Base-by-base conservation (phyloP, 2,888 invertebrate genomes). In the Ernsta delagoae region DNA sequence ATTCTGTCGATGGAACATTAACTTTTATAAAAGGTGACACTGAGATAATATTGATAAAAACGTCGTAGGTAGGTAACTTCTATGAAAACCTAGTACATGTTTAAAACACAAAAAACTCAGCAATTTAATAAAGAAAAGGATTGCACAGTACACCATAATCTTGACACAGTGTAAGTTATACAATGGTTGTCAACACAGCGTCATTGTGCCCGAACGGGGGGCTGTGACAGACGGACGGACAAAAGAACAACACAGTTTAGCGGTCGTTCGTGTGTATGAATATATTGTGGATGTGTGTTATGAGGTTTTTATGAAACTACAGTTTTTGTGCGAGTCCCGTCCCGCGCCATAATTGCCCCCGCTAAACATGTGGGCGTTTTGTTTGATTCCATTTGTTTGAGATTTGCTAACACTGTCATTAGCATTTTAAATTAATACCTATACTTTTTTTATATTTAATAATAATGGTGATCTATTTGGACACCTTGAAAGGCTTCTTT, bases 171-270 rank as follows among this genome's bases (percentile, higher is more conserved):
- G 72, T 74, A 73, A 59, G 76, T 71, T 67, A 69, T 73, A 88
- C 87, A 89, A 88, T 86, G 75, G 76, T 79, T 88, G 91, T 91
- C 89, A 88, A 86, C 92, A 86, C 86, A 83, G 76, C 70, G 72
- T 74, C 72, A 74, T 73, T 73, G 77, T 74, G 72, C 65, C 65
- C 70, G 67, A 71, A 71, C 76, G 79, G 82, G 81, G 79, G 78
- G 76, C 59, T 12, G 59, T 78, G 82, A 82, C 82, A 78, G 79
- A 81, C 82, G 74, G 73, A 76, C 79, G 75, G 73, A 87, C 86
- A 86, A 86, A 84, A 80, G 84, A 73, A 81, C 84, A 82, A 79
- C 70, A 71, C 70, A 66, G 72, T 73, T 75, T 75, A 75, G 73
- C 65, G 71, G 73, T 70, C 39, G 60, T 31, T 68, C 63, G 69